Conservation (phyloP, 2,797 vertebrate species). For the Periophthalmus magnuspinnatus region DNA sequence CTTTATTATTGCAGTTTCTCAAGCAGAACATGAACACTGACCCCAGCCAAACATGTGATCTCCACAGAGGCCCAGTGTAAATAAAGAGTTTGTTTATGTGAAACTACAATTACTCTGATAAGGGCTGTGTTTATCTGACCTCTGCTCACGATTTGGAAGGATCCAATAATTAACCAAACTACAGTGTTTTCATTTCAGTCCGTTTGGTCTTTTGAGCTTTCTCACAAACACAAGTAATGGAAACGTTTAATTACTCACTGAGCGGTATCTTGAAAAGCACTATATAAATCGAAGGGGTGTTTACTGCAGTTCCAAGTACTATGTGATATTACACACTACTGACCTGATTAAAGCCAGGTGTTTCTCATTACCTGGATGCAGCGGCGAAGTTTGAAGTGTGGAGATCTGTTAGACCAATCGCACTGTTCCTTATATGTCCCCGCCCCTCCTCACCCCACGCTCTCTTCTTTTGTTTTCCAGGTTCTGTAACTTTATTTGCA, state of each 20-base stretch:
- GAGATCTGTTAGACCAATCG: too few species aligned
- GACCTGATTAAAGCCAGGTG: too few species aligned
- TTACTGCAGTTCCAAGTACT: too few species aligned
- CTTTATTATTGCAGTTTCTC: background rate
- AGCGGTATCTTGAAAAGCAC: too few species aligned
- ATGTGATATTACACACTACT: too few species aligned
- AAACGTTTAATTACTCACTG: slow-evolving; percentile 1
- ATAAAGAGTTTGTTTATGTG: slow-evolving; percentile 8
- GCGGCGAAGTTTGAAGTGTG: too few species aligned
- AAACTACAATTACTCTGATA: background rate
- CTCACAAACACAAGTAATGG: background rate
- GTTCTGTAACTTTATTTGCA: too few species aligned
- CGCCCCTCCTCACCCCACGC: too few species aligned
- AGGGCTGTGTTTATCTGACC: slow-evolving; percentile 3
- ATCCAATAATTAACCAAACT: slow-evolving; percentile 9
- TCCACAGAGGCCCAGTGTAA: slow-evolving; percentile 1
- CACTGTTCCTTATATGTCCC: too few species aligned
- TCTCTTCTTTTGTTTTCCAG: too few species aligned
- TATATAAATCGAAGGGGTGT: too few species aligned
- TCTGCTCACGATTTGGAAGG: background rate
- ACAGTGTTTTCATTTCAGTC: background rate
- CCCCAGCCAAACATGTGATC: background rate
- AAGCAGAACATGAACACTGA: background rate
- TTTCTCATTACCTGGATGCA: too few species aligned
- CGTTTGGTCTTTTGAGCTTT: background rate